Conservation (phyloP, 2,113 vertebrate genomes). For the Solea senegalensis region DNA sequence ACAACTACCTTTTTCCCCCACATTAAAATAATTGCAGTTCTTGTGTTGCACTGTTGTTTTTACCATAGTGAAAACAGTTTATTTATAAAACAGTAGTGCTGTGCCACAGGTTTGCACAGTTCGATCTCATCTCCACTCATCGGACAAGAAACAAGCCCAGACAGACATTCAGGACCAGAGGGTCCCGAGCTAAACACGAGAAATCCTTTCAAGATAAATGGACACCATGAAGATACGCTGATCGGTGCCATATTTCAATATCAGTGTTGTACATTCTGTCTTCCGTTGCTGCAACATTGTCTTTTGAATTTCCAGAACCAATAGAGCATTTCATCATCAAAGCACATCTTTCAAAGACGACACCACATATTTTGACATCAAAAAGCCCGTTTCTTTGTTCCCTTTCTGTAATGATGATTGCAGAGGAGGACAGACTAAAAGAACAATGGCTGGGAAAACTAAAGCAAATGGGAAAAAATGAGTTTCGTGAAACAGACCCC, state of each 20-base stretch:
- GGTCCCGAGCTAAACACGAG: background rate
- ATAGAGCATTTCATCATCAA: conserved; percentile 74
- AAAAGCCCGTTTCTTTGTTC: conserved; percentile 46
- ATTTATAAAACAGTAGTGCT: background rate
- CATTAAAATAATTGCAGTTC: no score
- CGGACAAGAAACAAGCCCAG: conserved; percentile 3
- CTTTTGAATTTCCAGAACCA: conserved; percentile 57
- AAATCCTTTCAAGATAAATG: conserved; percentile 31
- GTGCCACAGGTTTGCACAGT: background rate
- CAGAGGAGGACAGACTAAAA: conserved; percentile 30
- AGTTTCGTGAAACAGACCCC: background rate
- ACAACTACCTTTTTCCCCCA: no score
- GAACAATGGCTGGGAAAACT: conserved; percentile 19
- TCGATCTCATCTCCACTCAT: conserved; percentile 1
- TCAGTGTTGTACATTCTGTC: conserved; percentile 23
- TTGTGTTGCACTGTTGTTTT: no score
- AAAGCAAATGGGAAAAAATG: background rate
- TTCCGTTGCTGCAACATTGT: conserved; percentile 32
- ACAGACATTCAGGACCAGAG: background rate
- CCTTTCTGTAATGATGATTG: conserved; percentile 45
- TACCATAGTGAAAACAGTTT: no score
- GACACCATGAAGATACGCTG: conserved; percentile 10
- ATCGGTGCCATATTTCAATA: conserved; percentile 21
- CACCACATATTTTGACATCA: conserved; percentile 39
- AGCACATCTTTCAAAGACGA: conserved; percentile 50